Evolutionary conservation across 2,888 invertebrate genomes (phyloP), one percentile per base, ranked within the genome.

Genomic region (Luffia ferchaultella): DNA sequence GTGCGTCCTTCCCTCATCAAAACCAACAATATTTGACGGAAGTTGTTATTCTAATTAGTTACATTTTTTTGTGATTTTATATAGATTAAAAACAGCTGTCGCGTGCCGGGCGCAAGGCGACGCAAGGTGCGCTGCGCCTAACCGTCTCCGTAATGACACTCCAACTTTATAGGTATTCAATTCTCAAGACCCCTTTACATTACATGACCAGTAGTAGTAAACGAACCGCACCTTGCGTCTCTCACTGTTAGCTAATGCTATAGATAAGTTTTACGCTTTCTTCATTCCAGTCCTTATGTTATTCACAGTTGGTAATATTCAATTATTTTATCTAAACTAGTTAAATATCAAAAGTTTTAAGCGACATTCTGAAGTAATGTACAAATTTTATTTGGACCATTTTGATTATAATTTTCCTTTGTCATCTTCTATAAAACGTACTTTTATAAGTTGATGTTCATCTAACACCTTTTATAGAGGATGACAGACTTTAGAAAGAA

Each of bases 121-220:
- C 76, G 79, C 82, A 83, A 83, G 83, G 83, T 83, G 83, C 65
- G 61, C 60, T 53, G 66, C 73, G 30, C 30, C 30, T 12, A 30
- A 79, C 80, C 83, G 80, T 80, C 71, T 75, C 61, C 56, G 16
- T 16, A 16, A 47, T 30, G 12, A 30, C 30, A 30, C 30, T 7
- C 30, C 12, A 12, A 30, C 30, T 30, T 12, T 12, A 12, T 7
- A 30, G 30, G 30, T 30, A 30, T 30, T 30, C 30, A 12, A 30
- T 30, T 3, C 16, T 41, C 53, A 55, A 47, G 46, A 42, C 42
- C 53, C 42, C 44, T 40, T 48, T 20, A 48, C 47, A 41, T 50
- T 45, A 45, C 42, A 50, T 51, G 46, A 50, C 50, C 49, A 48
- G 42, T 50, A 48, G n/a, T n/a, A 19, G 52, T 50, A 48, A 49